Evolutionary conservation across 2,113 vertebrate species (phyloP), one percentile per base, ranked within the genome.

Genomic region (Osmerus eperlanus): DNA sequence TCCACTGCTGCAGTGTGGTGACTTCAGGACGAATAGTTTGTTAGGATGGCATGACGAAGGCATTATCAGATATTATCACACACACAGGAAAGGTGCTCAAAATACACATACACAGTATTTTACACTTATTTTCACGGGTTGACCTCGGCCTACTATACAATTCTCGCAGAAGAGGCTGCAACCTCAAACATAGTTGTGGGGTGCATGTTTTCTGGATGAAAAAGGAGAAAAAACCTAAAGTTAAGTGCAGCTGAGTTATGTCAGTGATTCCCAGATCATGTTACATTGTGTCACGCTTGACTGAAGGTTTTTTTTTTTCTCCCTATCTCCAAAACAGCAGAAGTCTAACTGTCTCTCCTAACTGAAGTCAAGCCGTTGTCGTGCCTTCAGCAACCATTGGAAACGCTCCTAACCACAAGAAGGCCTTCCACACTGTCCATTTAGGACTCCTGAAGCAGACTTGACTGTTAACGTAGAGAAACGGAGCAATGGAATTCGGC

Each of bases 231-330:
- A 25, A 63, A 18, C 53, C 67, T 41, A 32, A 8, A 25, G 60
- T 21, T 64, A 66, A 47, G 23, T 16, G 67, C 7, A 70, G 62
- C 53, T 61, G 51, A 60, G 69, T 68, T 67, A 23, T 11, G 19
- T 67, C 65, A 32, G 59, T 16, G 78, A 77, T 79, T 65, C 47
- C 68, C 60, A 52, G 77, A 76, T 89, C 76, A 36, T 0, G 70
- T 82, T 78, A 76, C 73, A 62, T 58, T 78, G 77, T 47, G 55
- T 66, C 52, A 54, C 71, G 63, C 71, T 73, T 79, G 67, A 72
- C 67, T 82, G 60, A 29, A 28, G 12, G 3, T 54, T 18, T 18
- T 55, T 18, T 55, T 55, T 18, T 4, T 18, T 55, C 11, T 55
- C 11, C 16, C 53, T 13, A 13, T 23, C 23, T 23, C 23, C 23